These are phyloP conservation scores for Sphaeridia pumilis DNA, from an alignment of 2,888 invertebrate species.

Conservation along the genomic window DNA sequence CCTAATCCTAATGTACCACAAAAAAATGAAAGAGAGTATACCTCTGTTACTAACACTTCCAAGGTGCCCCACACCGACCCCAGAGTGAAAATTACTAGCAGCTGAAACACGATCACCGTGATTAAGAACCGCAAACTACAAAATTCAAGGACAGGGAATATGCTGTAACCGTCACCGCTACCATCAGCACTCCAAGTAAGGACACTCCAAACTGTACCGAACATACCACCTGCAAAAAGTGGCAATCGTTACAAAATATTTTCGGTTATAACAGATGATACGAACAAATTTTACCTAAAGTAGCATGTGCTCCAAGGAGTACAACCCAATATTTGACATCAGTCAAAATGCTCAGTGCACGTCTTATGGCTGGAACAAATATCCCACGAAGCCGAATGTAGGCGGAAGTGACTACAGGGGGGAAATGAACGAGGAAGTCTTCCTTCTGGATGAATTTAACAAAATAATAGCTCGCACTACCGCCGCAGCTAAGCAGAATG, in stretches of 20 bases:
- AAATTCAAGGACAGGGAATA: too few relatives aligned
- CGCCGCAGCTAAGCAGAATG: constrained; percentile 11
- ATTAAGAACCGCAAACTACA: constrained; percentile 7
- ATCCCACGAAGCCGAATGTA: constrained; percentile 5
- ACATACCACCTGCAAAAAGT: constrained; percentile 3
- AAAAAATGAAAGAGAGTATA: too few relatives aligned
- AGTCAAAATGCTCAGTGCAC: background rate
- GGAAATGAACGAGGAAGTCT: constrained; percentile 9
- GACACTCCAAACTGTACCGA: background rate
- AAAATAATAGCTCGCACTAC: constrained; percentile 2
- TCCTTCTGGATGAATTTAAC: background rate
- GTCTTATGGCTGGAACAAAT: constrained; percentile 4
- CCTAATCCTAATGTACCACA: background rate
- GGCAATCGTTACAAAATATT: background rate
- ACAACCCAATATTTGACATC: background rate
- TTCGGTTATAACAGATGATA: background rate
- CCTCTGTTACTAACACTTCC: constrained; percentile 11
- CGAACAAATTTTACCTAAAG: background rate
- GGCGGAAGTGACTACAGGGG: constrained; percentile 6
- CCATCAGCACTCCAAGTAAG: background rate
- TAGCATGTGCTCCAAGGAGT: background rate
- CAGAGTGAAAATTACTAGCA: constrained; percentile 12
- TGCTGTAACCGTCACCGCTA: too few relatives aligned
- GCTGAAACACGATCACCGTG: background rate
- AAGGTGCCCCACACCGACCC: constrained; percentile 9